Evolutionary conservation across 1,140 invertebrate species (phyloP).

Genomic region (Heterodera schachtii): DNA sequence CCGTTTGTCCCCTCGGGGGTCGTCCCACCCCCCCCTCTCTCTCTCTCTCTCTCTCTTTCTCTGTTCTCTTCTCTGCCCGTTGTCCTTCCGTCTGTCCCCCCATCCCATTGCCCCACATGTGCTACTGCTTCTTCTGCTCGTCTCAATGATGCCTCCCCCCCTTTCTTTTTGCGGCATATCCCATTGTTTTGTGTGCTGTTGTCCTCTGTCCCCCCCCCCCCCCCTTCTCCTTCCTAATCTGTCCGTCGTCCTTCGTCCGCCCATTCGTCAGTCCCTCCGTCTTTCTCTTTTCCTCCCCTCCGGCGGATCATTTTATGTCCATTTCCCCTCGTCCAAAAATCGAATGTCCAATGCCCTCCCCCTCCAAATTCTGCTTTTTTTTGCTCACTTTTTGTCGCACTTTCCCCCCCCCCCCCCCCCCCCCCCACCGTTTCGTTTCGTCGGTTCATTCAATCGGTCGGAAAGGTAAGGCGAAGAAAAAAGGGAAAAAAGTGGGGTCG

Average conservation of each 20-base stretch:
- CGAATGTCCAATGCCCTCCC: background rate
- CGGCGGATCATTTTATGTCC: background rate
- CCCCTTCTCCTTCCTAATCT: background rate
- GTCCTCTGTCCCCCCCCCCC: background rate
- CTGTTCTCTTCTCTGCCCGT: no score
- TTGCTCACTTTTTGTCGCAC: background rate
- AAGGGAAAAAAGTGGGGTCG: no score
- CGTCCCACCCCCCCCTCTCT: no score
- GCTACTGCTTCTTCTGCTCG: background rate
- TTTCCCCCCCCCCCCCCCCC: background rate
- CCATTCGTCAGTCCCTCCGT: background rate
- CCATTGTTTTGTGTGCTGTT: background rate
- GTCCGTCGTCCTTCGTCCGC: background rate
- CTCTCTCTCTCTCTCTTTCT: no score
- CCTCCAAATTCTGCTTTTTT: background rate
- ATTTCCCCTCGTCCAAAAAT: background rate
- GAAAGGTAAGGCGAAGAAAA: background rate
- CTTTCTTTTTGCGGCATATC: background rate
- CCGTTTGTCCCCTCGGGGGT: no score
- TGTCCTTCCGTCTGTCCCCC: no score
- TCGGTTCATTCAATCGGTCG: background rate
- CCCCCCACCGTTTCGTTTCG: no score
- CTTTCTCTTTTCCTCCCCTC: background rate
- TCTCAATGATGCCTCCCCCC: no score
- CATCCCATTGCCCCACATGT: background rate